Evolutionary conservation across 2,888 invertebrate genomes (phyloP).

Genomic region (Hypsopygia costalis): DNA sequence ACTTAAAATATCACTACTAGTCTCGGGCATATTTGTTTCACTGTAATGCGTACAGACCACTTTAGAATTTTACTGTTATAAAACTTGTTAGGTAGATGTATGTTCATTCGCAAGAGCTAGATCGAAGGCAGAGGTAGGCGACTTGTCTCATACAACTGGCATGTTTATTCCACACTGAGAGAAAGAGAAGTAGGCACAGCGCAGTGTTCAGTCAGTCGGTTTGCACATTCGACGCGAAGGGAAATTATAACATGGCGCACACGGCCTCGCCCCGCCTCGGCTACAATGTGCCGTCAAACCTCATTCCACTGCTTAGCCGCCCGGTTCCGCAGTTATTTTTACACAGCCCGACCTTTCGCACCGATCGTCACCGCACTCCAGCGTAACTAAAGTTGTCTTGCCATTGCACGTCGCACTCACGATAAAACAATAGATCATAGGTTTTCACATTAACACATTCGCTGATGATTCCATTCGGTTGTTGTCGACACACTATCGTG

Average conservation of each 20-base stretch:
- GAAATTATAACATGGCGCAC: conserved; percentile 79
- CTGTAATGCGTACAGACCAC: conserved; percentile 6
- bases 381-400: conserved; percentile 50
- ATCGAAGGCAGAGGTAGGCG: conserved; percentile 17
- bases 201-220: conserved; percentile 65
- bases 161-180: conserved; percentile 55
- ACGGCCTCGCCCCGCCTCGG: conserved; percentile 77
- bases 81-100: conserved; percentile 3
- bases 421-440: conserved; percentile 37
- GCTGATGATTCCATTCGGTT: conserved; percentile 16
- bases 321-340: conserved; percentile 80
- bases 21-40: not conserved
- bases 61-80: conserved; percentile 1
- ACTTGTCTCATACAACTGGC: conserved; percentile 41
- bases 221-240: conserved; percentile 77
- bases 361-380: conserved; percentile 76
- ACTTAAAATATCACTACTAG: no score
- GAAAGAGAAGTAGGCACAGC: conserved; percentile 69
- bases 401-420: conserved; percentile 63
- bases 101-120: conserved; percentile 8
- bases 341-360: conserved; percentile 80
- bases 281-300: conserved; percentile 79
- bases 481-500: conserved; percentile 17
- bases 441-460: conserved; percentile 44
- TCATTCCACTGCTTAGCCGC: conserved; percentile 78